Evolutionary conservation across 2,797 vertebrate species (phyloP), one percentile per base, ranked within the genome.

Genomic region (Discoglossus pictus): DNA sequence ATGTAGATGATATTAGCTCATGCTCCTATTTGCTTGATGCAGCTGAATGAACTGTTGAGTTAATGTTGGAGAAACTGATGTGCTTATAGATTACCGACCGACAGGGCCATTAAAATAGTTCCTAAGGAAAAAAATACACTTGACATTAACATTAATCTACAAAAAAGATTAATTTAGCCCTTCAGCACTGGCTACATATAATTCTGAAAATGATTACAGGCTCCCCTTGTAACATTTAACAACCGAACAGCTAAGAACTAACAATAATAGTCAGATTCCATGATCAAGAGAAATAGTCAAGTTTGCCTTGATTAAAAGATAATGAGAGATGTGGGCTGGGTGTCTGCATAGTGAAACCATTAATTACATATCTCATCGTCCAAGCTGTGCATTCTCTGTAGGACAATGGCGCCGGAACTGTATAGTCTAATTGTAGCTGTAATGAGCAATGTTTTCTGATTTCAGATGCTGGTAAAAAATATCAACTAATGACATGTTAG

Each of bases 361-460:
- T 47, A 3, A 34, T 65, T 65, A 5, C 58, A 2, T 36, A 10
- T 69, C 1, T 1, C 0, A 1, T 11, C 40, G 15, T 1, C 13
- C 12, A 15, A 48, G 39, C 1, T n/a, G 20, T 27, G 21, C 17
- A 63, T 16, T 0, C 2, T 3, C 36, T 6, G 12, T 13, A 73
- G 74, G 5, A 6, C 46, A 77, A 34, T 13, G 1, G 62, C 40
- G 78, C 75, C 68, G 20, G 59, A 61, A 5, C 77, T 31, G 39
- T 60, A 73, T 75, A n/a, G n/a, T n/a, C n/a, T n/a, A n/a, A n/a
- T 75, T 79, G 53, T 47, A 73, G 75, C 72, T 75, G 76, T 83
- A 81, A 72, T 56, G 7, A 75, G 7, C 38, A 35, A 16, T 21
- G 11, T 27, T 2, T 25, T 8, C 44, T 23, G 20, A 20, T 47